Evolutionary conservation across 2,797 vertebrate species (phyloP).

Genomic region (Rhynchotus rufescens): DNA sequence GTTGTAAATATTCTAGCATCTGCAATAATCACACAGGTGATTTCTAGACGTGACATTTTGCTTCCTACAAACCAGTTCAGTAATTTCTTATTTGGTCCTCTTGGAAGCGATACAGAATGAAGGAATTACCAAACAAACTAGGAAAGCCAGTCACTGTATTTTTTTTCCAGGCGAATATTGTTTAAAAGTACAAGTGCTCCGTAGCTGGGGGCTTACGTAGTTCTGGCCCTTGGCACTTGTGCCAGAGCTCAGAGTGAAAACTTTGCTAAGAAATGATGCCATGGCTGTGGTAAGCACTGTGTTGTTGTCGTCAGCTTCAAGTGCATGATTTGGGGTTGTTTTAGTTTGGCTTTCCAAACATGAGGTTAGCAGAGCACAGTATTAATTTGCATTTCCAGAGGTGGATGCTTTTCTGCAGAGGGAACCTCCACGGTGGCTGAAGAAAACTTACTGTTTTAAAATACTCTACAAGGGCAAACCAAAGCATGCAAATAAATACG

Average conservation of each 20-base stretch:
- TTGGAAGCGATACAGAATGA: not conserved
- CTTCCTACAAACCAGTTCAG: not conserved
- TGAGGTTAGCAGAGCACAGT: not conserved
- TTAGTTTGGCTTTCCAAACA: not conserved
- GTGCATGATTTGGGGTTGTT: not conserved
- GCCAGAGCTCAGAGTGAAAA: not conserved
- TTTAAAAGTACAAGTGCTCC: slow-evolving; percentile 18
- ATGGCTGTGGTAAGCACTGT: not conserved
- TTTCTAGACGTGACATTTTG: not conserved
- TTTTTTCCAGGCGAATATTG: not conserved
- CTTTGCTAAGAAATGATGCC: not conserved
- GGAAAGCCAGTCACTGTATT: not conserved
- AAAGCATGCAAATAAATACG: not conserved
- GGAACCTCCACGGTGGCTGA: not conserved
- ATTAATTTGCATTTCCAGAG: not conserved
- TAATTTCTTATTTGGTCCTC: not conserved
- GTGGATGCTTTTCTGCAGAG: not conserved
- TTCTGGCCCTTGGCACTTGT: not conserved
- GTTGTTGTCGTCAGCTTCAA: not conserved
- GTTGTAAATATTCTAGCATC: not conserved
- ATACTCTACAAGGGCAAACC: not conserved
- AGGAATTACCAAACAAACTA: not conserved
- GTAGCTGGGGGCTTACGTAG: not conserved
- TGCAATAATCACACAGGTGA: not conserved
- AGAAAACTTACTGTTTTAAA: not conserved